phyloP scores from a whole-genome alignment of 2,797 vertebrate species.

The Prionace glauca region DNA sequence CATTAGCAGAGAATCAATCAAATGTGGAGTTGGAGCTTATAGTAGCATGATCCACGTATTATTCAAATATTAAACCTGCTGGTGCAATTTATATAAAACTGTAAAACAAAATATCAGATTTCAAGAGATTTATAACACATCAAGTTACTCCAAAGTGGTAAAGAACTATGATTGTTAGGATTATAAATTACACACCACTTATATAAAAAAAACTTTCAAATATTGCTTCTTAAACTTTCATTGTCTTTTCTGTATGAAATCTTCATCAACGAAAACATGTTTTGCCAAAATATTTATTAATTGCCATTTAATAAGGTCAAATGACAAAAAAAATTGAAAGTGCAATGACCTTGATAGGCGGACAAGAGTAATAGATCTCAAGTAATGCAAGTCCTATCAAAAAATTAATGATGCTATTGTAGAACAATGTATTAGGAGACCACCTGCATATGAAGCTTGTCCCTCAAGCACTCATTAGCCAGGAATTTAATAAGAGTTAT shows the following conservation, averaged over 20 bases:
- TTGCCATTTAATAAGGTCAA: slow-evolving; percentile 39
- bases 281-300: slow-evolving; percentile 40
- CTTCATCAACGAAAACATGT: background rate
- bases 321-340: background rate
- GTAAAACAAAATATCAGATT: background rate
- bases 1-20: background rate
- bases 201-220: background rate
- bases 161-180: background rate
- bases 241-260: background rate
- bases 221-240: background rate
- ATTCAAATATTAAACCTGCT: background rate
- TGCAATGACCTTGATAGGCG: background rate
- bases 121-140: too few species aligned
- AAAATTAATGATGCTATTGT: slow-evolving; percentile 33
- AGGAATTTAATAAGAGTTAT: slow-evolving; percentile 19
- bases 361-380: background rate
- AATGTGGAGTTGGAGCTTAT: background rate
- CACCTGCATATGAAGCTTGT: slow-evolving; percentile 6
- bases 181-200: background rate
- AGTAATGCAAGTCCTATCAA: slow-evolving; percentile 13
- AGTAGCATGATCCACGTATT: background rate
- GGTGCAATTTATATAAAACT: background rate
- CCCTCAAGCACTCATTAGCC: slow-evolving; percentile 31
- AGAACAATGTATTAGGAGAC: slow-evolving; percentile 13
- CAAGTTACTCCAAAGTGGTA: background rate